Evolutionary conservation across 2,113 vertebrate species (phyloP).

Genomic region (Tachycineta bicolor): DNA sequence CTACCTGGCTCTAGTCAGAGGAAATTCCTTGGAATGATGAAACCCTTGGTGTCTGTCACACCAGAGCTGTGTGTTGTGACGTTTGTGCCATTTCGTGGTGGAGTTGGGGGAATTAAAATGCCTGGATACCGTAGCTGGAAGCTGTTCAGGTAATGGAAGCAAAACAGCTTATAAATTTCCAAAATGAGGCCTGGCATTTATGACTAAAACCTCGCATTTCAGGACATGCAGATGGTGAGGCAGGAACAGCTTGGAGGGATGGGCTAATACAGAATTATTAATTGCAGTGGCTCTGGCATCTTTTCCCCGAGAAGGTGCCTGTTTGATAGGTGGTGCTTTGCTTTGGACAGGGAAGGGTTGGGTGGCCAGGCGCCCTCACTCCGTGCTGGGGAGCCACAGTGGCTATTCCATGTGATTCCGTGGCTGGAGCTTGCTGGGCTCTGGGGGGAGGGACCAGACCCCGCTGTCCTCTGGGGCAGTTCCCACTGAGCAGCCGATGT

Average conservation of each 20-base stretch:
- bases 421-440: accelerated
- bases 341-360: background rate
- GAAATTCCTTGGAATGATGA: background rate
- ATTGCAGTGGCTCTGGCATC: background rate
- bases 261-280: slow-evolving; percentile 57
- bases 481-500: background rate
- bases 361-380: accelerated
- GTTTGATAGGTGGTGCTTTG: accelerated
- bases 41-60: accelerated
- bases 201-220: slow-evolving; percentile 61
- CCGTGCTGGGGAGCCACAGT: accelerated
- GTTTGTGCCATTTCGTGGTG: background rate
- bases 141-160: slow-evolving; percentile 48
- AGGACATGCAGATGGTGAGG: slow-evolving; percentile 59
- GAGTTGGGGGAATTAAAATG: background rate
- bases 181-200: slow-evolving; percentile 56
- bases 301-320: background rate
- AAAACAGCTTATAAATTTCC: slow-evolving; percentile 42
- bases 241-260: slow-evolving; percentile 64
- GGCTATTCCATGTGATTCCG: accelerated
- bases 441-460: background rate
- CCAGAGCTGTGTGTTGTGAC: accelerated
- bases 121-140: slow-evolving; percentile 13
- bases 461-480: accelerated
- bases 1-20: background rate